A percentile compares a stretch with the other conserved stretches of the same genome.
Evolutionary conservation across 2,888 invertebrate genomes (phyloP).

Genomic region (Mythimna loreyi): DNA sequence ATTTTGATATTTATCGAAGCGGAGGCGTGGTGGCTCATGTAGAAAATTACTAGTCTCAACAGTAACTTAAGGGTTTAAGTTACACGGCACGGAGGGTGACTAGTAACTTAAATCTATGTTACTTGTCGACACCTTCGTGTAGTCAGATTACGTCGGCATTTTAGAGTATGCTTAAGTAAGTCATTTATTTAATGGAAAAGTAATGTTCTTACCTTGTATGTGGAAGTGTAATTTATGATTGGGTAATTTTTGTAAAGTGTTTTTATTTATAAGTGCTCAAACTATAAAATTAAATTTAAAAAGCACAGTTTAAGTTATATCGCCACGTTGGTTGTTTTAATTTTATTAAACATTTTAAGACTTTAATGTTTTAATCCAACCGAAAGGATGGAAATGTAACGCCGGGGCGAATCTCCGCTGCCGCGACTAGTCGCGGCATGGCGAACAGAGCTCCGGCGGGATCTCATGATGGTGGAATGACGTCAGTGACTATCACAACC

Average conservation of each 20-base stretch:
- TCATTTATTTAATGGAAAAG: constrained; percentile 25
- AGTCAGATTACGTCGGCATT: constrained; percentile 24
- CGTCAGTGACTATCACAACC: too few relatives aligned
- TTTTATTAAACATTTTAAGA: too few relatives aligned
- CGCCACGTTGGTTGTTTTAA: too few relatives aligned
- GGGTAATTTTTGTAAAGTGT: not conserved
- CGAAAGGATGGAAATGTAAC: too few relatives aligned
- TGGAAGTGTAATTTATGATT: not conserved
- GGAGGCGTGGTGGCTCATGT: constrained; percentile 60
- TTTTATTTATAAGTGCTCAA: not conserved
- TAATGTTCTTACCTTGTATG: not conserved
- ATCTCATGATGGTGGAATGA: too few relatives aligned
- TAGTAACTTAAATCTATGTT: constrained; percentile 50
- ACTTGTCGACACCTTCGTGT: constrained; percentile 46
- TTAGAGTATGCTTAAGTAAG: constrained; percentile 19
- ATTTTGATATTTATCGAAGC: constrained; percentile 54
- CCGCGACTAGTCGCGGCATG: too few relatives aligned
- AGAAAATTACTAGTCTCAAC: constrained; percentile 65
- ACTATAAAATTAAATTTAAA: too few relatives aligned
- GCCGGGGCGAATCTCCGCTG: too few relatives aligned
- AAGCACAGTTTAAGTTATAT: too few relatives aligned
- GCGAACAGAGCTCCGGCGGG: too few relatives aligned
- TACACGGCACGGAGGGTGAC: constrained; percentile 58
- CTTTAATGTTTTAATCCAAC: too few relatives aligned
- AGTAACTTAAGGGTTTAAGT: constrained; percentile 59